Conservation (phyloP, 92 coral and sea anemone species). For the Isaurus tuberculatus region DNA sequence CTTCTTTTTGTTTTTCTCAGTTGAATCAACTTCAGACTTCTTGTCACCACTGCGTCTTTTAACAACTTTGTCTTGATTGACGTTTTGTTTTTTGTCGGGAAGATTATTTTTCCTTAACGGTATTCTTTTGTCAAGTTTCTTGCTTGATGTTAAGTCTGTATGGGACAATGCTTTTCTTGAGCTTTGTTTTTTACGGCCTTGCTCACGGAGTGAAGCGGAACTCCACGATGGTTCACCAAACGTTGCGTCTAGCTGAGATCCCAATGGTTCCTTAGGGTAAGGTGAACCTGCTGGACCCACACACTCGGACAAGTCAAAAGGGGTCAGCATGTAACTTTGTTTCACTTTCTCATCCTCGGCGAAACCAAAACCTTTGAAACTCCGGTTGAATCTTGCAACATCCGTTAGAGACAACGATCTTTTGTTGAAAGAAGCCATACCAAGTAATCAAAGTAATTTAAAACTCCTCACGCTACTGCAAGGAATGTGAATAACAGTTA, state of each 20-base stretch:
- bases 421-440: not conserved
- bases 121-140: not conserved
- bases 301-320: constrained; percentile 22
- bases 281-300: not conserved
- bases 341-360: not conserved
- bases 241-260: not conserved
- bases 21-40: not conserved
- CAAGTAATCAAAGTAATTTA: too few species aligned
- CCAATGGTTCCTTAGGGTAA: constrained; percentile 11
- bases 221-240: not conserved
- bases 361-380: not conserved
- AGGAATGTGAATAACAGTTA: too few species aligned
- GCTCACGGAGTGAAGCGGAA: not conserved
- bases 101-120: not conserved
- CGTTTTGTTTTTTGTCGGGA: not conserved
- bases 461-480: too few species aligned
- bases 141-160: not conserved
- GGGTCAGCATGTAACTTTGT: not conserved
- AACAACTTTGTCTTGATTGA: too few species aligned
- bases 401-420: constrained; percentile 5
- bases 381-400: not conserved
- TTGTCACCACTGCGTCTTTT: too few species aligned
- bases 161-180: not conserved
- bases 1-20: not conserved
- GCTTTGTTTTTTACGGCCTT: not conserved